phyloP scores from a whole-genome alignment of 1,140 invertebrate genomes.

The Aphelenchoides fujianensis region DNA sequence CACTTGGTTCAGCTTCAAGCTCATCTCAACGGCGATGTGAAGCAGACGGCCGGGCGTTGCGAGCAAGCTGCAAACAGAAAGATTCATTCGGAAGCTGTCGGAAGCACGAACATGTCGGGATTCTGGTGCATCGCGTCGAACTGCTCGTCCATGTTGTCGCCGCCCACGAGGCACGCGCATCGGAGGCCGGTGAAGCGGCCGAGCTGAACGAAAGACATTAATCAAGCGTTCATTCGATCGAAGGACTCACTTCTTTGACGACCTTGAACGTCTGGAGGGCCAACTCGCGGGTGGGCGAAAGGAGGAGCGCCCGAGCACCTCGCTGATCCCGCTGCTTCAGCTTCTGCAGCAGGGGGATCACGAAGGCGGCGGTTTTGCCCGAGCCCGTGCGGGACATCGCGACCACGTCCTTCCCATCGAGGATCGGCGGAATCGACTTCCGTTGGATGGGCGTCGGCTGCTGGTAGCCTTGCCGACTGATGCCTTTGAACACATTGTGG shows the following conservation, averaged over 20 bases:
- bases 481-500: conserved; percentile 74
- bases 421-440: conserved; percentile 89
- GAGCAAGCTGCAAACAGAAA: conserved; percentile 73
- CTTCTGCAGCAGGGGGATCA: conserved; percentile 91
- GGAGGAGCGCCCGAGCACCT: conserved; percentile 78
- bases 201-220: conserved; percentile 68
- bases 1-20: conserved; percentile 77
- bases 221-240: neutral
- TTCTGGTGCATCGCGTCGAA: conserved; percentile 86
- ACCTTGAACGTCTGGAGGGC: conserved; percentile 91
- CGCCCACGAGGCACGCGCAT: conserved; percentile 83
- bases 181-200: conserved; percentile 82
- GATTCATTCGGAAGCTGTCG: too few species aligned
- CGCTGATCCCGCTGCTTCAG: conserved; percentile 74
- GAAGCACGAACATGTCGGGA: conserved; percentile 70
- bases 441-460: conserved; percentile 96
- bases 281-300: conserved; percentile 93
- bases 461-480: conserved; percentile 89
- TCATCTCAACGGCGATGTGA: conserved; percentile 95
- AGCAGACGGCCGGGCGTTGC: conserved; percentile 94
- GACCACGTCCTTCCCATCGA: conserved; percentile 91
- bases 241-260: conserved; percentile 73
- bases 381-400: conserved; percentile 98
- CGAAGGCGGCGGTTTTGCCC: conserved; percentile 98
- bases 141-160: conserved; percentile 91